Percentiles rank a stretch among this genome's conserved stretches.
Conservation (phyloP, 2,888 invertebrate species). For the Lepeophtheirus nordmannii region DNA sequence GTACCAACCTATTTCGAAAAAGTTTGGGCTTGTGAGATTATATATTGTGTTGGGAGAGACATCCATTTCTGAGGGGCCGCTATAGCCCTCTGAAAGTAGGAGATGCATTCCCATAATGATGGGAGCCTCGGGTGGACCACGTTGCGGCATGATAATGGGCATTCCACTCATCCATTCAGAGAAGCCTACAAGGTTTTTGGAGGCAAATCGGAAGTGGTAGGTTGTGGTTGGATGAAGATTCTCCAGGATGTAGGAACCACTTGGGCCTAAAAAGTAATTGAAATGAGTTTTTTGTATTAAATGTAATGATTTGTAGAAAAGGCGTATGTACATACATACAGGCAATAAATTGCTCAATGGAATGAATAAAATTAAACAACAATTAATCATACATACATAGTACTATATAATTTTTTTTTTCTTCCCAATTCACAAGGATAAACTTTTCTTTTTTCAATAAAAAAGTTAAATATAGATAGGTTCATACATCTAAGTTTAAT, state of each 20-base stretch:
- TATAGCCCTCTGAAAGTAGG: slow-evolving; percentile 33
- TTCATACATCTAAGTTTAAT: too few species aligned
- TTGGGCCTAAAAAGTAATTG: slow-evolving; percentile 35
- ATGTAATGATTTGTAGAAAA: too few species aligned
- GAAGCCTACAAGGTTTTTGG: slow-evolving; percentile 63
- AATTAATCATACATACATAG: too few species aligned
- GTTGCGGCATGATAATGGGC: slow-evolving; percentile 54
- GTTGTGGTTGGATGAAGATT: slow-evolving; percentile 55
- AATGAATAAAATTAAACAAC: too few species aligned
- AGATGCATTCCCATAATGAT: slow-evolving; percentile 40
- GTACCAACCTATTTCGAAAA: slow-evolving; percentile 56
- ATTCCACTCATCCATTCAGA: slow-evolving; percentile 53
- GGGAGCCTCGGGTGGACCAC: slow-evolving; percentile 58
- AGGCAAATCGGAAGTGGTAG: slow-evolving; percentile 69
- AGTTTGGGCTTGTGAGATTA: neutral
- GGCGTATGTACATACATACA: too few species aligned
- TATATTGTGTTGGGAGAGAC: slow-evolving; percentile 56
- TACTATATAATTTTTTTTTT: too few species aligned
- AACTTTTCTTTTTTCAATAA: too few species aligned
- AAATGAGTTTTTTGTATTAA: too few species aligned
- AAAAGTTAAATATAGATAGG: too few species aligned
- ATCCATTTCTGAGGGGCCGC: slow-evolving; percentile 42
- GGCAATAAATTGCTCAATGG: too few species aligned
- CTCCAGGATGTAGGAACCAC: slow-evolving; percentile 61
- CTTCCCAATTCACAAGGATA: too few species aligned